Evolutionary conservation across 2,113 vertebrate species (phyloP).

Genomic region (Sinocyclocheilus maitianheensis): DNA sequence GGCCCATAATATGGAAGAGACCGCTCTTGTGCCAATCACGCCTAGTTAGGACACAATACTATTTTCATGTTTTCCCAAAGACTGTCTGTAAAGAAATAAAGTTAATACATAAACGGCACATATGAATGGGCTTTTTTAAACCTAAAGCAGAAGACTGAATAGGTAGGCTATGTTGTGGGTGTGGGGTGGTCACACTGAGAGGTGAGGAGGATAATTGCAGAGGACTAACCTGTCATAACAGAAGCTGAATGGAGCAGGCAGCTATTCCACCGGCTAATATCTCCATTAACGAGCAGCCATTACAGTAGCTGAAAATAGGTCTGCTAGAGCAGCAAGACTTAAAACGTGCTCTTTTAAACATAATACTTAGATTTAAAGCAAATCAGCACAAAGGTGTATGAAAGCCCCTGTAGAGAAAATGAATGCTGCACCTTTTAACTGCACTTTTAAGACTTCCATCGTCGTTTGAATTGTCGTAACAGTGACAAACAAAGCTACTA

Average conservation of each 20-base stretch:
- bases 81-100: slow-evolving; percentile 10
- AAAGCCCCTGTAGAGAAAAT: not conserved
- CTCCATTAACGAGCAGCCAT: slow-evolving; percentile 53
- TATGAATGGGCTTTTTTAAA: not conserved
- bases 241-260: slow-evolving; percentile 45
- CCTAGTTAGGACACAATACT: not conserved
- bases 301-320: slow-evolving; percentile 52
- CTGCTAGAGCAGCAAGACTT: slow-evolving; percentile 13
- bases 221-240: slow-evolving; percentile 48
- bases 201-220: slow-evolving; percentile 48
- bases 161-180: slow-evolving; percentile 18
- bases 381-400: not conserved
- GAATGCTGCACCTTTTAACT: not conserved
- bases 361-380: slow-evolving; percentile 40
- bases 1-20: not conserved
- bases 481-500: not conserved
- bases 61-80: not conserved
- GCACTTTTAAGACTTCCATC: not conserved
- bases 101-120: not conserved
- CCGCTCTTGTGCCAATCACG: not conserved
- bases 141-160: not conserved
- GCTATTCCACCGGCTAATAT: slow-evolving; percentile 52
- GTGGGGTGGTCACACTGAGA: slow-evolving; percentile 20
- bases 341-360: slow-evolving; percentile 23
- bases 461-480: not conserved